Evolutionary conservation across 2,888 invertebrate species (phyloP).

Genomic region (Thymelicus lineola): DNA sequence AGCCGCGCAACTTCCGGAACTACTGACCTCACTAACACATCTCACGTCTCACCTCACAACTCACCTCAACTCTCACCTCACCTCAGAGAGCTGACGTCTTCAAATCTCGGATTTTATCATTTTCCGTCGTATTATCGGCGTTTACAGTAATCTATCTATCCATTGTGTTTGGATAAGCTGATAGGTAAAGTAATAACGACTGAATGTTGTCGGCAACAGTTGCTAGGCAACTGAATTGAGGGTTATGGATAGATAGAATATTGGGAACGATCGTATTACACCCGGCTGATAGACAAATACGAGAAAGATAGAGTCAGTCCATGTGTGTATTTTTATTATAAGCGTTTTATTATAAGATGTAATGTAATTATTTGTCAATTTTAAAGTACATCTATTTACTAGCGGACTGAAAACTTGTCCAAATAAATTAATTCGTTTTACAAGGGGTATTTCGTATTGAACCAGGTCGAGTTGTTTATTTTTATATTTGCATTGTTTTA

Average conservation of each 20-base stretch:
- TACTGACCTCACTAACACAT: conserved; percentile 50
- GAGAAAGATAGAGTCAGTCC: too few species aligned
- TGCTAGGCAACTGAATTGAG: too few species aligned
- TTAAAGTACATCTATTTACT: not conserved
- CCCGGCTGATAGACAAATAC: too few species aligned
- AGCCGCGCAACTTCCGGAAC: conserved; percentile 61
- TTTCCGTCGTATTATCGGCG: too few species aligned
- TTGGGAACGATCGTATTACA: too few species aligned
- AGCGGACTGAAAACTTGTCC: not conserved
- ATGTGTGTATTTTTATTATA: not conserved
- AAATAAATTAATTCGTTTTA: not conserved
- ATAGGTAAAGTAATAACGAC: too few species aligned
- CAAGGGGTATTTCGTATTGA: not conserved
- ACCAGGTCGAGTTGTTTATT: too few species aligned
- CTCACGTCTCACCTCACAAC: not conserved
- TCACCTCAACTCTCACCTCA: not conserved
- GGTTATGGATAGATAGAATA: too few species aligned
- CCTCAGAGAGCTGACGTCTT: not conserved
- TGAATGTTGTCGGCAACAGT: too few species aligned
- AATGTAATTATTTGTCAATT: conserved; percentile 11
- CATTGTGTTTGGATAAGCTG: too few species aligned
- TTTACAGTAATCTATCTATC: too few species aligned
- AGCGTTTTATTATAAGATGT: not conserved
- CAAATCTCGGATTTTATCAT: too few species aligned
- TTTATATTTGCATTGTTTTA: not conserved